Evolutionary conservation across 2,113 vertebrate genomes (phyloP), one percentile per base, ranked within the genome.

Genomic region (Chiloscyllium plagiosum): DNA sequence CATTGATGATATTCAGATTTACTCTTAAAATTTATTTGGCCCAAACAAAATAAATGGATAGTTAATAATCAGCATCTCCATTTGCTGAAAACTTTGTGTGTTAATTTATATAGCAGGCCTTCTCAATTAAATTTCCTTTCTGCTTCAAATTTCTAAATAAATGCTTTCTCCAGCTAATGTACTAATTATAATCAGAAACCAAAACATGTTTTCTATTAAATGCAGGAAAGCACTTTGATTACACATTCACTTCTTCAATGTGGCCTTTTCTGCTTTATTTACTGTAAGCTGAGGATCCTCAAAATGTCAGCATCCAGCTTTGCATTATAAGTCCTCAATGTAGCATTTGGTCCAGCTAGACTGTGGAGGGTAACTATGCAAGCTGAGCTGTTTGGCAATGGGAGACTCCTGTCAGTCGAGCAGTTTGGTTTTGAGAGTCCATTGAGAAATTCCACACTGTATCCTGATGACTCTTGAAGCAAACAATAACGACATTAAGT

Each of bases 331-430:
- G 52, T 22, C 61, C 94, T 72, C 69, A 50, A 4, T 72, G 47
- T 95, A 52, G 69, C 94, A 52, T 95, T 95, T 47, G 69, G 26
- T 95, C 42, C 17, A 76, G 94, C 69, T 76, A 52, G 94, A 68
- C 94, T 33, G 69, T 72, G 92, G 1, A 42, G 66, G 65, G 7
- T 69, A 69, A 95, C 26, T 69, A 52, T 70, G 94, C 69, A n/a
- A 95, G 69, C 94, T 72, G 42, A 52, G 94, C 69, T 33, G 42
- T 72, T 52, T 95, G 94, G 94, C 68, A 95, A 95, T 19, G 69
- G 66, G 68, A 29, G 22, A 26, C 47, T 72, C 69, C 69, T 76
- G 52, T 33, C 50, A 90, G 26, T 61, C 2, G 47, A 95, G 69
- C 37, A 22, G 22, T 76, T 72, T 50, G 37, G 68, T 95, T 52